Evolutionary conservation across 2,888 invertebrate species (phyloP).

Genomic region (Mermis nigrescens): DNA sequence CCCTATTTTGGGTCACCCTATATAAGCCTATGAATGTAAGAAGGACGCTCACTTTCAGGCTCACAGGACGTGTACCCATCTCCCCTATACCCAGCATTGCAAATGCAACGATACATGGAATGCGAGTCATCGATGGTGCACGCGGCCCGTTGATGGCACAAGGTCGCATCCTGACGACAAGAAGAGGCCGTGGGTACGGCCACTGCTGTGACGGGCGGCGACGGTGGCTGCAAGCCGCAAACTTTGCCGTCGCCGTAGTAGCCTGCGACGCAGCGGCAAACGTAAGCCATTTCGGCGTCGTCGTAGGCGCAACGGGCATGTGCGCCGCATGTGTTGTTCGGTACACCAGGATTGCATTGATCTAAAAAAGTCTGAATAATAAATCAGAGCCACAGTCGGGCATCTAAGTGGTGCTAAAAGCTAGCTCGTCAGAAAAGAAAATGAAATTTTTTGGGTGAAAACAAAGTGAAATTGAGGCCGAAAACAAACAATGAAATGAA

Average conservation of each 20-base stretch:
- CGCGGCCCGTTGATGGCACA: constrained; percentile 34
- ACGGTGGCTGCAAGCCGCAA: constrained; percentile 19
- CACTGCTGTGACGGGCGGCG: neutral
- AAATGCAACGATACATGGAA: constrained; percentile 27
- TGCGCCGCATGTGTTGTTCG: constrained; percentile 18
- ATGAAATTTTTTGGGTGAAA: neutral
- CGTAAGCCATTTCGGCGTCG: constrained; percentile 27
- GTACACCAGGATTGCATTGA: constrained; percentile 24
- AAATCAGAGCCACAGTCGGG: too few species aligned
- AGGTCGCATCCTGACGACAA: neutral
- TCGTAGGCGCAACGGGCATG: constrained; percentile 33
- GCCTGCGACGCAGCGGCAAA: constrained; percentile 45
- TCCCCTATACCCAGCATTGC: constrained; percentile 30
- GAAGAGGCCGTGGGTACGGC: neutral
- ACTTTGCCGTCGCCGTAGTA: constrained; percentile 38
- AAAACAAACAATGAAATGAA: too few species aligned
- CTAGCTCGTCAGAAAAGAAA: too few species aligned
- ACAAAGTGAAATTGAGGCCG: neutral
- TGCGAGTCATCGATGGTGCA: constrained; percentile 40
- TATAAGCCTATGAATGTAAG: too few species aligned
- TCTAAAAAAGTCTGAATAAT: too few species aligned
- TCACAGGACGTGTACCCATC: constrained; percentile 22
- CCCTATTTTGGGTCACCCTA: too few species aligned
- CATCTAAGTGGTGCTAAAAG: too few species aligned
- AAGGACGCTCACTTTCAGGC: constrained; percentile 7